Conservation (phyloP, 1,140 invertebrate genomes). For the Riptortus pedestris region DNA sequence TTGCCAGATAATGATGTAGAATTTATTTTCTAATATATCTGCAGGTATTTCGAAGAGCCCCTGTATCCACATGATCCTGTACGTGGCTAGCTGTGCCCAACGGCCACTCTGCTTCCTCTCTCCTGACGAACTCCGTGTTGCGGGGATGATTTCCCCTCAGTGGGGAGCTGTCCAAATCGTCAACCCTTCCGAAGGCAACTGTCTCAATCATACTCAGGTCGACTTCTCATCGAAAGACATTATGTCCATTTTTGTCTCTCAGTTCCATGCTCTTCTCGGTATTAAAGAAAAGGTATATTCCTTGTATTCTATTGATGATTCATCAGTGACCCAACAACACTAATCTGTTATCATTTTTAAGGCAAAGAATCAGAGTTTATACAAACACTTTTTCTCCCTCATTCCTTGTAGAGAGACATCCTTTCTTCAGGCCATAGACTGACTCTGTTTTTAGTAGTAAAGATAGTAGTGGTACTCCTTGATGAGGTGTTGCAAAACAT, state of each 20-base stretch:
- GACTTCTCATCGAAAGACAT: background rate
- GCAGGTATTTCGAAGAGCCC: constrained; percentile 38
- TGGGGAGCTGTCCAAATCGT: constrained; percentile 81
- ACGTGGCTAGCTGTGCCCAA: constrained; percentile 59
- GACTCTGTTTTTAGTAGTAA: no score
- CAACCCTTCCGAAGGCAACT: constrained; percentile 50
- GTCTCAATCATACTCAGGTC: constrained; percentile 32
- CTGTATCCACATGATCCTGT: constrained; percentile 73
- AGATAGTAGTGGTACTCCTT: no score
- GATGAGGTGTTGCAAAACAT: no score
- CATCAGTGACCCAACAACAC: no score
- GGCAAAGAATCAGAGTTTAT: no score
- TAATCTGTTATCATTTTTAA: no score
- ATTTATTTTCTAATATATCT: background rate
- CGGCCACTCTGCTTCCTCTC: constrained; percentile 64
- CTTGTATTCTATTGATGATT: background rate
- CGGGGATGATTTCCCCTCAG: constrained; percentile 75
- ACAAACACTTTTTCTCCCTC: no score
- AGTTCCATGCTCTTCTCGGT: constrained; percentile 67
- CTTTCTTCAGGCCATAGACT: no score
- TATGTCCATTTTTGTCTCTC: constrained; percentile 66
- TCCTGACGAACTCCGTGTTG: constrained; percentile 39
- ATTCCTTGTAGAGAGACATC: no score
- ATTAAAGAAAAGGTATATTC: constrained; percentile 38
- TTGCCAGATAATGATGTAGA: no score